phyloP scores from a whole-genome alignment of 1,140 invertebrate genomes.

The Hyphantria cunea region DNA sequence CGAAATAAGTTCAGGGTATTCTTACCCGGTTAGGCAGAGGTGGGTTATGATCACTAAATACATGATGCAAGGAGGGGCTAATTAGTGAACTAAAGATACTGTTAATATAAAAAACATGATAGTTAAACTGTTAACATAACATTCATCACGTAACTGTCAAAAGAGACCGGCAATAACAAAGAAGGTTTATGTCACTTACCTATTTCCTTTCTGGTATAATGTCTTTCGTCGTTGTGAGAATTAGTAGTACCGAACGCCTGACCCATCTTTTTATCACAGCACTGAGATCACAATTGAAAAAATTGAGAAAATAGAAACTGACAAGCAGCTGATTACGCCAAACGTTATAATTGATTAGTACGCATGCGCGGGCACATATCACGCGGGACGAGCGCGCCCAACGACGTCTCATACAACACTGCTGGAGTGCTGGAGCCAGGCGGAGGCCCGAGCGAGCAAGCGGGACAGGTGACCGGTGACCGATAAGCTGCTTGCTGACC shows the following conservation, averaged over 20 bases:
- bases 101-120: not conserved
- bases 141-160: not conserved
- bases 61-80: no score
- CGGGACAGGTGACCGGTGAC: constrained; percentile 43
- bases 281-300: constrained; percentile 45
- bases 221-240: constrained; percentile 61
- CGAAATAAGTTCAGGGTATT: no score
- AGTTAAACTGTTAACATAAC: constrained; percentile 2
- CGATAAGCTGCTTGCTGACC: constrained; percentile 57
- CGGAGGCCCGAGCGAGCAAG: constrained; percentile 17
- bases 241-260: constrained; percentile 70
- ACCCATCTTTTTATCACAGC: constrained; percentile 59
- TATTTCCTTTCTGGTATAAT: constrained; percentile 68
- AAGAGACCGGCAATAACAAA: constrained; percentile 30
- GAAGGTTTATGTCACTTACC: constrained; percentile 43
- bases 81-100: no score
- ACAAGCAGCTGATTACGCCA: constrained; percentile 52
- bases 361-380: constrained; percentile 51
- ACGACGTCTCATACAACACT: constrained; percentile 45
- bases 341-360: constrained; percentile 30
- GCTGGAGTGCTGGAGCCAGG: constrained; percentile 21
- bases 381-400: constrained; percentile 43
- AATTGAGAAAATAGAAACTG: constrained; percentile 32
- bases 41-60: no score
- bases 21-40: no score